Evolutionary conservation across 2,888 invertebrate species (phyloP), one percentile per base, ranked within the genome.

Genomic region (Brachyptera putata): DNA sequence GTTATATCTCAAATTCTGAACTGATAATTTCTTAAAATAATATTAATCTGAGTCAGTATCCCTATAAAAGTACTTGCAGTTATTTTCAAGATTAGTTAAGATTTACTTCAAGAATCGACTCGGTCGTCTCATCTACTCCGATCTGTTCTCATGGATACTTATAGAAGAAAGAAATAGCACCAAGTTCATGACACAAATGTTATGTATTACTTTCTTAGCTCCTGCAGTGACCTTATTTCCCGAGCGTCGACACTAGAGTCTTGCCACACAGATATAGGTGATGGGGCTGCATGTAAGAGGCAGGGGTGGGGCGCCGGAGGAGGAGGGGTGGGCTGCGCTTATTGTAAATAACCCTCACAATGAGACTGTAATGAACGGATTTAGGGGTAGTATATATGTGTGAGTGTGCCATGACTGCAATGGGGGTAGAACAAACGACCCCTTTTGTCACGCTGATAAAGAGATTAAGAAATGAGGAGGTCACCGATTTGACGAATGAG

Each of bases 401-500:
- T n/a, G n/a, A n/a, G n/a, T n/a, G n/a, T n/a, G n/a, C n/a, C n/a
- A n/a, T n/a, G n/a, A n/a, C n/a, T 41, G 50, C 30, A 36, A 59
- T 34, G 59, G 30, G 56, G 43, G 55, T 55, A 30, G 43, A 37
- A 24, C 22, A 41, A 60, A 60, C 41, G 55, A 43, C 55, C 46
- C 34, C 59, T 43, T 59, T 59, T 60, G 59, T 60, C 59, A 60
- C 46, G 30, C 53, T 55, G 59, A 60, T 60, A 55, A 53, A 53
- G 53, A 34, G 53, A 53, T 53, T 53, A 18, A 30, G 43, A n/a
- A n/a, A n/a, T n/a, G n/a, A 43, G 30, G 30, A 53, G 53, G 53
- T 34, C 16, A 53, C 21, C 53, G 30, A 30, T 50, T n/a, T n/a
- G n/a, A n/a, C n/a, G 30, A 30, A 30, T 30, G 30, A 11, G 7